A percentile compares a stretch with the other conserved stretches of the same genome.
These are phyloP conservation scores for Embiotoca jacksoni DNA, from an alignment of 2,113 vertebrate genomes.

Conservation along the genomic window DNA sequence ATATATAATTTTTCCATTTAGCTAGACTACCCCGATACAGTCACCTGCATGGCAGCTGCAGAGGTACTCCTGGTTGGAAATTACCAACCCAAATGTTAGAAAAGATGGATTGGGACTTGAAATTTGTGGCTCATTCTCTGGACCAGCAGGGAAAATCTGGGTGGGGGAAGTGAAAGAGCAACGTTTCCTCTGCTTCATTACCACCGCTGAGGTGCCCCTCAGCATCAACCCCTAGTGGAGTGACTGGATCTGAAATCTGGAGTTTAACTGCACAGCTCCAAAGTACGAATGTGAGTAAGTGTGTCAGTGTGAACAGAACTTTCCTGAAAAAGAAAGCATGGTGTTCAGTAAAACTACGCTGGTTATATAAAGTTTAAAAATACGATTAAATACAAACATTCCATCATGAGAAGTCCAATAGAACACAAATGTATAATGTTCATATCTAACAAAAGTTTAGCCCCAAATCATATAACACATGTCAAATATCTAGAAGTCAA, in stretches of 20 bases:
- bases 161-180: constrained; percentile 12
- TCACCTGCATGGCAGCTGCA: background rate
- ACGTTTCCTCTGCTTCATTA: constrained; percentile 24
- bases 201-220: constrained; percentile 26
- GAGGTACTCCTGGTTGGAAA: background rate
- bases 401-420: too few relatives aligned
- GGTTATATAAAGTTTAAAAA: too few relatives aligned
- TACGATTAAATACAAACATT: too few relatives aligned
- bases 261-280: constrained; percentile 6
- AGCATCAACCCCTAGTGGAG: constrained; percentile 26
- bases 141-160: constrained; percentile 20
- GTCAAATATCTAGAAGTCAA: too few relatives aligned
- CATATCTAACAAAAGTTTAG: too few relatives aligned
- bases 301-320: background rate
- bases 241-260: constrained; percentile 18
- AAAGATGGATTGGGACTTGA: background rate
- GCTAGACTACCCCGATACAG: too few relatives aligned
- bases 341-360: background rate
- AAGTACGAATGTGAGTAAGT: background rate
- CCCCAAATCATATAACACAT: too few relatives aligned
- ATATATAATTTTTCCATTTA: too few relatives aligned
- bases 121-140: background rate
- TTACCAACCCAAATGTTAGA: background rate
- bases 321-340: background rate
- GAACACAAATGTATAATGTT: too few relatives aligned